Percentiles rank a stretch among this genome's conserved stretches.
Evolutionary conservation across 2,113 vertebrate genomes (phyloP).

Genomic region (Euleptes europaea): DNA sequence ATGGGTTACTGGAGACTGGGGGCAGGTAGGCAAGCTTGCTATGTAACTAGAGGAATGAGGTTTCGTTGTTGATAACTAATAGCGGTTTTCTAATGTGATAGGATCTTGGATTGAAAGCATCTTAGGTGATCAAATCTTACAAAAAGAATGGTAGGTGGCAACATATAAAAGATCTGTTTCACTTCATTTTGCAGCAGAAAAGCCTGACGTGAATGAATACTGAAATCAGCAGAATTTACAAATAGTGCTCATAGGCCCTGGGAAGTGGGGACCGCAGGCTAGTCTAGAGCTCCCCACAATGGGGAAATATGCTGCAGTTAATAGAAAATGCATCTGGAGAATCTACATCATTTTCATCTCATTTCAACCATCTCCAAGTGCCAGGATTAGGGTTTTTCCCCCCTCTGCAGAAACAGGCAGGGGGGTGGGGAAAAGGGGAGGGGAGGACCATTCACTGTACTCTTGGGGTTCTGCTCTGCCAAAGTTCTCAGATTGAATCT

Average conservation of each 20-base stretch:
- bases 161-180: neutral
- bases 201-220: neutral
- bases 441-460: no score
- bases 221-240: neutral
- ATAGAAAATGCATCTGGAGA: neutral
- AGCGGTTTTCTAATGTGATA: neutral
- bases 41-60: neutral
- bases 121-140: neutral
- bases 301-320: neutral
- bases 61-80: neutral
- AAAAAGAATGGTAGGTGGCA: neutral
- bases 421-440: no score
- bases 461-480: no score
- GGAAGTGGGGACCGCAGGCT: neutral
- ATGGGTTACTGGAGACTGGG: conserved; percentile 97
- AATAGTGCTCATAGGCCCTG: neutral
- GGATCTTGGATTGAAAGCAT: neutral
- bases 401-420: no score
- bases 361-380: neutral
- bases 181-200: neutral
- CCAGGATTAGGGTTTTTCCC: no score
- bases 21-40: conserved; percentile 80
- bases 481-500: no score
- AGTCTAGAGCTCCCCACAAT: neutral
- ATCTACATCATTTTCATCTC: neutral